Conservation (phyloP, 2,888 invertebrate species). For the Clepsis dumicolana region DNA sequence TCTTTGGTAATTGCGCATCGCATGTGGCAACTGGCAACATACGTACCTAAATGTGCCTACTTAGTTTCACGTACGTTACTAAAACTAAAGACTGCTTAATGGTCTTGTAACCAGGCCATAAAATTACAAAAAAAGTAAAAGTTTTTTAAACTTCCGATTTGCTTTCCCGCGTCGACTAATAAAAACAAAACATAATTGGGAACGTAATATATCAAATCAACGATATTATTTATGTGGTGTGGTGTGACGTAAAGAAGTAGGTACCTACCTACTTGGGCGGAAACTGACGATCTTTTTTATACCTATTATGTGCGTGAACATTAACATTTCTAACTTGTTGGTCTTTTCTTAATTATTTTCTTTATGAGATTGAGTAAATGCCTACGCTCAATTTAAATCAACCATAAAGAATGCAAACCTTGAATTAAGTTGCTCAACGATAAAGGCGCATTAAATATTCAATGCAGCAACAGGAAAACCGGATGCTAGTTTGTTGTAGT, state of each 20-base stretch:
- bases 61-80: too few relatives aligned
- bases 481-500: slow-evolving; percentile 15
- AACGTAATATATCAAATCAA: too few relatives aligned
- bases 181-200: not conserved
- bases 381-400: not conserved
- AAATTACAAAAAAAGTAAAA: too few relatives aligned
- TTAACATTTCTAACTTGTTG: not conserved
- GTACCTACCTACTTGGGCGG: too few relatives aligned
- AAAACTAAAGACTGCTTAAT: too few relatives aligned
- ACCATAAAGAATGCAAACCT: slow-evolving; percentile 27
- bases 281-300: not conserved
- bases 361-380: slow-evolving; percentile 16
- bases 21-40: not conserved
- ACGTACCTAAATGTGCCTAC: not conserved
- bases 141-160: slow-evolving; percentile 7
- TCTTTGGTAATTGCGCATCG: slow-evolving; percentile 2
- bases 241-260: too few relatives aligned
- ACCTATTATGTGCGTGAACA: too few relatives aligned
- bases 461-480: slow-evolving; percentile 34
- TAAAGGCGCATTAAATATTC: slow-evolving; percentile 32
- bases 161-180: not conserved
- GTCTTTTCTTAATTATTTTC: slow-evolving; percentile 12
- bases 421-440: slow-evolving; percentile 32
- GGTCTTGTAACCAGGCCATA: too few relatives aligned
- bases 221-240: too few relatives aligned